These are phyloP conservation scores for Malurus melanocephalus DNA, from an alignment of 2,113 vertebrate species.

Conservation along the genomic window DNA sequence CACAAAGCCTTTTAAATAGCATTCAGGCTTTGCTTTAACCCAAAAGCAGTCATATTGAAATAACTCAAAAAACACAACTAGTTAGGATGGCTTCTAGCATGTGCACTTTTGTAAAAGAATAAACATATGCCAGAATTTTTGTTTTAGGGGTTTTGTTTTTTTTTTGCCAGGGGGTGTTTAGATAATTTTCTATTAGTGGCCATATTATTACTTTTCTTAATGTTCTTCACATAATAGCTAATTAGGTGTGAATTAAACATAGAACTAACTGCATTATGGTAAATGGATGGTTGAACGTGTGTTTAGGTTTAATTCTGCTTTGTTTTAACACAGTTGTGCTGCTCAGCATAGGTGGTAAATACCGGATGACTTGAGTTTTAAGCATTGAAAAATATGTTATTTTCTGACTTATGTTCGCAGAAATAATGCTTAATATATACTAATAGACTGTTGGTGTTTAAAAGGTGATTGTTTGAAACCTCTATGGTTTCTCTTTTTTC, in stretches of 20 bases:
- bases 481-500: not conserved
- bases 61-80: not conserved
- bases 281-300: not conserved
- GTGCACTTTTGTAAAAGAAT: not conserved
- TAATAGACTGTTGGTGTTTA: not conserved
- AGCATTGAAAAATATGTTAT: not conserved
- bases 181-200: not conserved
- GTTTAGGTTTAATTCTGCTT: not conserved
- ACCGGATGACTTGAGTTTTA: not conserved
- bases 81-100: not conserved
- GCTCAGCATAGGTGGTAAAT: not conserved
- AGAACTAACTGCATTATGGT: not conserved
- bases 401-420: not conserved
- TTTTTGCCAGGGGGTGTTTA: accelerated
- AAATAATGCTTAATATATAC: not conserved
- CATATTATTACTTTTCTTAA: not conserved
- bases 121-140: not conserved
- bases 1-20: not conserved
- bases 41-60: not conserved
- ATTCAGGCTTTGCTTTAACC: not conserved
- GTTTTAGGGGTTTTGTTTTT: not conserved
- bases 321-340: not conserved
- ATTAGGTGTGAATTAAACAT: not conserved
- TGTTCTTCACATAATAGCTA: not conserved
- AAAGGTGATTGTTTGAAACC: not conserved